Evolutionary conservation across 2,113 vertebrate species (phyloP).

Genomic region (Zosterops hypoxanthus): DNA sequence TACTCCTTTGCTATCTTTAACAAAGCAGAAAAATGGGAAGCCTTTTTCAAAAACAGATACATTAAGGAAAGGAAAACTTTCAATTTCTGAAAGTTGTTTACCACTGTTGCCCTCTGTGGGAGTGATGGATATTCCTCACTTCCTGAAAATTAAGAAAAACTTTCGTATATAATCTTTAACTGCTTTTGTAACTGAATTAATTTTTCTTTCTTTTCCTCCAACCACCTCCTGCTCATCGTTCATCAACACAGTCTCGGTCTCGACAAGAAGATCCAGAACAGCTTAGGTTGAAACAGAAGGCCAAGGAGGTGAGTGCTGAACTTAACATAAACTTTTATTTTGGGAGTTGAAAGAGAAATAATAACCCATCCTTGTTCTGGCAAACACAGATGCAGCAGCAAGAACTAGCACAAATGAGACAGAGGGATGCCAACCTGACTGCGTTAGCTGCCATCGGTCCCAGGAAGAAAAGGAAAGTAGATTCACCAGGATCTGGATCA

Average conservation of each 20-base stretch:
- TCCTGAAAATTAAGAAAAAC: background rate
- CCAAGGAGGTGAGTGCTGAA: slow-evolving; percentile 84
- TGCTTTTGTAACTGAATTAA: background rate
- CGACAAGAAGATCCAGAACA: slow-evolving; percentile 94
- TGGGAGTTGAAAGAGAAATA: background rate
- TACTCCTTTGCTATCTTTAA: background rate
- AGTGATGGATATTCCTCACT: background rate
- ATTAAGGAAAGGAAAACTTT: background rate
- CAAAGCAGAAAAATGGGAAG: background rate
- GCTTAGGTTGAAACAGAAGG: slow-evolving; percentile 89
- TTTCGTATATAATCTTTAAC: background rate
- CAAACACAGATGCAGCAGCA: slow-evolving; percentile 89
- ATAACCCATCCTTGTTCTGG: background rate
- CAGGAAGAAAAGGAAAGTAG: slow-evolving; percentile 88
- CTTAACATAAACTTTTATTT: background rate
- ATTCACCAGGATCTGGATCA: slow-evolving; percentile 81
- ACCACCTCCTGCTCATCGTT: background rate
- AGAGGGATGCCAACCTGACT: slow-evolving; percentile 93
- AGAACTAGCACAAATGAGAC: slow-evolving; percentile 90
- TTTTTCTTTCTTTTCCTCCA: background rate
- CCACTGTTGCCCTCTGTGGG: background rate
- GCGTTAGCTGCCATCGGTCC: slow-evolving; percentile 90
- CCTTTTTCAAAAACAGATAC: background rate
- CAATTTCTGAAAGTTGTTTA: background rate
- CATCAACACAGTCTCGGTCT: slow-evolving; percentile 83